phyloP scores from a whole-genome alignment of 2,113 vertebrate species.

The Charadrius vociferus region DNA sequence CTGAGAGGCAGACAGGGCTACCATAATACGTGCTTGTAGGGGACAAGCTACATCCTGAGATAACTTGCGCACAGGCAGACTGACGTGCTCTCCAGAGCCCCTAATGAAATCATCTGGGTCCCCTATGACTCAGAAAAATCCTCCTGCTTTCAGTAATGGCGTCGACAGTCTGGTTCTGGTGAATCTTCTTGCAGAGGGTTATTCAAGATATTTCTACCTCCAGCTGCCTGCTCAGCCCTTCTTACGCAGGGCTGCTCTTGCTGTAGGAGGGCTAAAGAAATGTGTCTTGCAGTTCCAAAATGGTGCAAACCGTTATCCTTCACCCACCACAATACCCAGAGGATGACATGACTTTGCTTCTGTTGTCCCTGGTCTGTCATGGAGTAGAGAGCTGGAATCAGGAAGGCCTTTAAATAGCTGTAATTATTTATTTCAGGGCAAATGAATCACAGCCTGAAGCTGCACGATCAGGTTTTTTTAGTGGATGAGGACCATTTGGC shows the following conservation, averaged over 20 bases:
- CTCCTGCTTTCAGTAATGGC: background rate
- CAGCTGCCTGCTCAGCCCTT: background rate
- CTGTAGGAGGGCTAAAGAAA: background rate
- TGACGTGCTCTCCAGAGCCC: background rate
- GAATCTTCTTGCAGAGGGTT: background rate
- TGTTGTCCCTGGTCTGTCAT: background rate
- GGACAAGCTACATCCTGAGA: background rate
- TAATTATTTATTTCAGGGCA: slow-evolving; percentile 54
- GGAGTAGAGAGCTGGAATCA: background rate
- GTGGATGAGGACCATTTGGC: background rate
- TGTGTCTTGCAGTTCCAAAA: background rate
- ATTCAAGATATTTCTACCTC: background rate
- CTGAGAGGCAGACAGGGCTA: background rate
- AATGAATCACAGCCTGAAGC: slow-evolving; percentile 32
- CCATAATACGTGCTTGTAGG: background rate
- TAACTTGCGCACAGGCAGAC: background rate
- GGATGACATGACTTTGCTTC: background rate
- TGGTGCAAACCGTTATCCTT: background rate
- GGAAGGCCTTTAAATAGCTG: slow-evolving; percentile 36
- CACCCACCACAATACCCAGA: accelerated
- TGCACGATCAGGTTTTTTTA: background rate
- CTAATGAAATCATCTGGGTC: background rate
- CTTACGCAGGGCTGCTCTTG: background rate
- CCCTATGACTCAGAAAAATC: slow-evolving; percentile 19
- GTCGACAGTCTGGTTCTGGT: background rate